These are phyloP conservation scores for Parasteatoda lunata DNA, from an alignment of 2,888 invertebrate genomes.

Conservation along the genomic window DNA sequence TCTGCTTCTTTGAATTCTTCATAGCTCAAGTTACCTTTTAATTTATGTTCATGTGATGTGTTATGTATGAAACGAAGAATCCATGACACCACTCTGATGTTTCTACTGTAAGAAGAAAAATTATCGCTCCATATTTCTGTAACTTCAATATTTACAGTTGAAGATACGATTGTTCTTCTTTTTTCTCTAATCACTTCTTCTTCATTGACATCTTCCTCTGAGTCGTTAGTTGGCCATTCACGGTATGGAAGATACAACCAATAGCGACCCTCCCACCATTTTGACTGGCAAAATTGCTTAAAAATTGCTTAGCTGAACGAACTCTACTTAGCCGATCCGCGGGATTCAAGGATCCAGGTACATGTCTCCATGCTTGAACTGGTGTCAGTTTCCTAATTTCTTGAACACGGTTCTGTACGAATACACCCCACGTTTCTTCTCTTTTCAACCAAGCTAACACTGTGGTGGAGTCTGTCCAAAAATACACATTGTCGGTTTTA, in stretches of 20 bases:
- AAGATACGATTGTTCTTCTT: background rate
- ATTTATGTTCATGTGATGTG: background rate
- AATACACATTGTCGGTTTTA: conserved; percentile 8
- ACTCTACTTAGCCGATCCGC: background rate
- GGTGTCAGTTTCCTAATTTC: conserved; percentile 13
- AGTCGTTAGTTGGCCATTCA: background rate
- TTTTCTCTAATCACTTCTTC: conserved; percentile 9
- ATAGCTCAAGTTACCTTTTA: background rate
- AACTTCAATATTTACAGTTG: no score
- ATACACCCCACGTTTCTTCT: conserved; percentile 8
- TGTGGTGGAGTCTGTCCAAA: conserved; percentile 26
- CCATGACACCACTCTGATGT: no score
- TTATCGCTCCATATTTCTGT: background rate
- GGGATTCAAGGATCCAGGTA: conserved; percentile 8
- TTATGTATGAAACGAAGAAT: no score
- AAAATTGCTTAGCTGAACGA: background rate
- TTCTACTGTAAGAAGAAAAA: background rate
- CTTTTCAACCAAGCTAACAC: conserved; percentile 11
- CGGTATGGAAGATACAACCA: background rate
- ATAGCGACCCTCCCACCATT: background rate
- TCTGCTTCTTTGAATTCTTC: conserved; percentile 9
- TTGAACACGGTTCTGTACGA: conserved; percentile 13
- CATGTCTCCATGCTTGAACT: background rate
- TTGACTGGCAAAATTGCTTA: background rate
- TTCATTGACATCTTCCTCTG: background rate